Base-by-base conservation (phyloP, 2,888 invertebrate genomes). In the Megaustenia siamemsis region DNA sequence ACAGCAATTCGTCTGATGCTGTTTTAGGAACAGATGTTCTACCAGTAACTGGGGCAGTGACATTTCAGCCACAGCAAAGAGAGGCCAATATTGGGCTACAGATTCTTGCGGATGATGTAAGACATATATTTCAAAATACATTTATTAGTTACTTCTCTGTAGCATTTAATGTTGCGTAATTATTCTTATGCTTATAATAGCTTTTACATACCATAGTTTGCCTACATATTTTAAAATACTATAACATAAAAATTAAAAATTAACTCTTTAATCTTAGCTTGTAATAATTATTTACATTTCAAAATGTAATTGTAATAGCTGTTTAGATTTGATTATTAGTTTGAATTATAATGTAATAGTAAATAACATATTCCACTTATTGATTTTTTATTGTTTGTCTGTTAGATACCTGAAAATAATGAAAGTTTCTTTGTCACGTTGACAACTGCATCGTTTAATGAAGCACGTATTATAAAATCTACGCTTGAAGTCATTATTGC, bases 351-450 rank as follows among this genome's bases (percentile, higher is more conserved):
- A n/a, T n/a, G n/a, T n/a, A n/a, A n/a, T n/a, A n/a, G n/a, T n/a
- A n/a, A n/a, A n/a, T 53, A n/a, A 71, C 40, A 56, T 80, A 15
- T 76, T 76, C 10, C 28, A 6, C 2, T n/a, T 24, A 0, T 38
- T 43, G 28, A 43, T 45, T 28, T 45, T 71, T 71, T 43, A 71
- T 18, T 49, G 60, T 75, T 76, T 53, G 45, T 66, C 45, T 56
- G 71, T n/a, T 82, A 93, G 92, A 88, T 90, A 35, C 92, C 93
- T 12, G 93, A 93, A 83, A 91, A 92, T 80, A 90, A 91, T 78
- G 93, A 93, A 85, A 87, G 86, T 15, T 93, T 92, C 82, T 71
- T 69, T 10, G 87, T 93, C 8, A 86, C 83, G 10, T 86, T 93
- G 84, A 90, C 89, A 1, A 82, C 85, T 12, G 90, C 90, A 12